Conservation (phyloP, 2,888 invertebrate species). For the Melanotus villosus region DNA sequence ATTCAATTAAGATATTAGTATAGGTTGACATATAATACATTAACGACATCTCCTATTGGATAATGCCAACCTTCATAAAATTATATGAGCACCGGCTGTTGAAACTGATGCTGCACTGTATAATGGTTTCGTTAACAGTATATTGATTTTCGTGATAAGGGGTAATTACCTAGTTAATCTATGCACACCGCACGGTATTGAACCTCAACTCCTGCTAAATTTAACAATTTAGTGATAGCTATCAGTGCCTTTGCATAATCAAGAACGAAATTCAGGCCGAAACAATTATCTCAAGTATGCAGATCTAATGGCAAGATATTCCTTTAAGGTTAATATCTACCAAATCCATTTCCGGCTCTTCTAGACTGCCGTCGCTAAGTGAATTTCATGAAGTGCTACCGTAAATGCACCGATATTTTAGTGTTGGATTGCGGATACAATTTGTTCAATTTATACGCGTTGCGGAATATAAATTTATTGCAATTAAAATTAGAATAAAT, state of each 20-base stretch:
- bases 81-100: constrained; percentile 33
- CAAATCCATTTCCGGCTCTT: constrained; percentile 12
- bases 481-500: no score
- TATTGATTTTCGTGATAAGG: constrained; percentile 41
- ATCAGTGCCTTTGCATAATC: constrained; percentile 20
- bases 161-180: constrained; percentile 34
- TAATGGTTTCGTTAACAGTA: constrained; percentile 37
- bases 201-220: constrained; percentile 22
- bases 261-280: constrained; percentile 5
- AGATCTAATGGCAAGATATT: constrained; percentile 23
- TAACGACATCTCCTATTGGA: constrained; percentile 6
- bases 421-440: neutral
- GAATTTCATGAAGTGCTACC: neutral
- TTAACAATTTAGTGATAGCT: constrained; percentile 20
- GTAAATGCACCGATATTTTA: neutral
- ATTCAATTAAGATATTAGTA: constrained; percentile 2
- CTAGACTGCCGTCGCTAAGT: neutral
- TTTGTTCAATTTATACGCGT: no score
- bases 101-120: constrained; percentile 27
- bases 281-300: constrained; percentile 19
- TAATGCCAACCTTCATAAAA: constrained; percentile 22
- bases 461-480: no score
- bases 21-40: neutral
- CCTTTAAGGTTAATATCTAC: neutral
- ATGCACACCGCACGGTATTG: constrained; percentile 20